Conservation (phyloP, 2,113 vertebrate genomes). For the Hirundichthys speculiger region DNA sequence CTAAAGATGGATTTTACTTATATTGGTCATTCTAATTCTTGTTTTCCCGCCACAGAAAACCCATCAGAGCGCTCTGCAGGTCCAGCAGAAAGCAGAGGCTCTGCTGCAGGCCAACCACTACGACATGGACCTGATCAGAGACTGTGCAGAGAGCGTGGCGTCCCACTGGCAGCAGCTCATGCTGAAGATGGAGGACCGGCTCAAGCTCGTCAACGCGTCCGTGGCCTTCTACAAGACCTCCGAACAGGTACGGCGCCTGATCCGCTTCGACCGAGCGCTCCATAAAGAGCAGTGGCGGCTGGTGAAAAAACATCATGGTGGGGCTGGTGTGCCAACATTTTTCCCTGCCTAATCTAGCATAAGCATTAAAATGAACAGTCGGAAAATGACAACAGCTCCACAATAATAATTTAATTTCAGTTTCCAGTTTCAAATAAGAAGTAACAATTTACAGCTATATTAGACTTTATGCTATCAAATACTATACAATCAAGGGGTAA, state of each 20-base stretch:
- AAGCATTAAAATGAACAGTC: too few species aligned
- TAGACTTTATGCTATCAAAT: too few species aligned
- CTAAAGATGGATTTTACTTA: neutral
- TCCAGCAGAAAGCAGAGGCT: conserved; percentile 98
- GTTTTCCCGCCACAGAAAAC: conserved; percentile 85
- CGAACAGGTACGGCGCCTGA: conserved; percentile 86
- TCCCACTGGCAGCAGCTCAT: conserved; percentile 99
- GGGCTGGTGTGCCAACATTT: too few species aligned
- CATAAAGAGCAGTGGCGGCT: too few species aligned
- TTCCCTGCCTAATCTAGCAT: too few species aligned
- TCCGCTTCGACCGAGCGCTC: accelerated
- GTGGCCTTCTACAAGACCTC: conserved; percentile 99
- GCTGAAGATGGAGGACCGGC: conserved; percentile 99
- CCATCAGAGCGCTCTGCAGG: conserved; percentile 97
- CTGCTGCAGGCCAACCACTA: conserved; percentile 98
- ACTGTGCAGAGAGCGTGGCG: conserved; percentile 97
- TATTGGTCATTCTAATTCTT: neutral
- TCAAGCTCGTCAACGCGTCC: conserved; percentile 98
- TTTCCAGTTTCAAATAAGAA: too few species aligned
- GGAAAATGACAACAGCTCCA: too few species aligned
- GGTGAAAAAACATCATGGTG: too few species aligned
- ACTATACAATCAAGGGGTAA: too few species aligned
- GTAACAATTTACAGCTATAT: too few species aligned
- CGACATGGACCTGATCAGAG: conserved; percentile 97
- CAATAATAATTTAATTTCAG: too few species aligned